These are phyloP conservation scores for Oophaga pumilio DNA, from an alignment of 2,113 vertebrate species.

Conservation along the genomic window DNA sequence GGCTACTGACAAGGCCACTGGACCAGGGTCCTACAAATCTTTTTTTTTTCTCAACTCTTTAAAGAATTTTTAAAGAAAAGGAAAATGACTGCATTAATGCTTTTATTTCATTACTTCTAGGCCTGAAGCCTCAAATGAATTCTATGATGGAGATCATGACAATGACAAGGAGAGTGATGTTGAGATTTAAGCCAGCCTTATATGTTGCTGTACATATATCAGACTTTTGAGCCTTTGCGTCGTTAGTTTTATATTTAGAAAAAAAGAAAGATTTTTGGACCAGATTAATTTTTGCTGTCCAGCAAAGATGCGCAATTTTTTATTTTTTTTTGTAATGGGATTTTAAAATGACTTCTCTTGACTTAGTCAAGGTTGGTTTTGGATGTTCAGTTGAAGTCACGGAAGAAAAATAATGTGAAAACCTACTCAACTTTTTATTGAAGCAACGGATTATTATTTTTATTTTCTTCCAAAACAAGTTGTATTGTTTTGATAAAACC, in stretches of 20 bases:
- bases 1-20: too few species aligned
- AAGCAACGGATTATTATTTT: not conserved
- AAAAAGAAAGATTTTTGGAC: slow-evolving; percentile 20
- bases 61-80: too few species aligned
- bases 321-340: not conserved
- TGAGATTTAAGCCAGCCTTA: slow-evolving; percentile 81
- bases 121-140: slow-evolving; percentile 93
- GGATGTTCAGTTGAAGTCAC: not conserved
- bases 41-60: too few species aligned
- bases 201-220: not conserved
- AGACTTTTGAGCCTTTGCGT: not conserved
- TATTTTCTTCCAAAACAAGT: slow-evolving; percentile 44
- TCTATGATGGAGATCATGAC: slow-evolving; percentile 97
- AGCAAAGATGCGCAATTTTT: not conserved
- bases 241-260: not conserved
- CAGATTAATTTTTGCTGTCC: not conserved
- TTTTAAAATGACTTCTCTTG: slow-evolving; percentile 8
- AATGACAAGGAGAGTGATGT: slow-evolving; percentile 98
- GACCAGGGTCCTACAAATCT: too few species aligned
- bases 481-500: slow-evolving; percentile 51
- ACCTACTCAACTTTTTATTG: not conserved
- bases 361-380: not conserved
- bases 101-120: slow-evolving; percentile 68
- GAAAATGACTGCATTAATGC: not conserved
- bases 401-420: not conserved